Evolutionary conservation across 2,797 vertebrate species (phyloP), one percentile per base, ranked within the genome.

Genomic region (Xenentodon cancila): DNA sequence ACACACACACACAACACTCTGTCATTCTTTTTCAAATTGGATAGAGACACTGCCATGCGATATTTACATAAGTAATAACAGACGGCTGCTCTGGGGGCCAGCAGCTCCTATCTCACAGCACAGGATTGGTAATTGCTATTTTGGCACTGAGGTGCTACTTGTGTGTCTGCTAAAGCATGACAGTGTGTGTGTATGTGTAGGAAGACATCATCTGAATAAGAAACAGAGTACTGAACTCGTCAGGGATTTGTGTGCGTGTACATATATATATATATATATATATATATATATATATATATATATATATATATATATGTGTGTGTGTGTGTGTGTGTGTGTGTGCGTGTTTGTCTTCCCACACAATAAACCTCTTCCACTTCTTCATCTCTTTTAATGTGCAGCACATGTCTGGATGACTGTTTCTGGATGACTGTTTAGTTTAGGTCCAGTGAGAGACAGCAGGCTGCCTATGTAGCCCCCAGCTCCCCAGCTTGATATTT

Each of bases 11-110:
- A 56, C 63, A 25, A 25, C 25, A 25, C n/a, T n/a, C n/a, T 61
- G 79, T 62, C 79, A 75, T 84, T 85, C 76, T 82, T 61, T 73
- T 75, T 66, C 68, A 83, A 83, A 90, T 84, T 87, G 84, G 84
- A 86, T 75, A 74, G 84, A 85, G 86, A 87, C 86, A 80, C 84
- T 75, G 55, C 64, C 71, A 68, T 84, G 75, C 53, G 11, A 89
- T 90, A 88, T 91, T 90, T 89, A 90, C 88, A 89, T 87, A 87
- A 87, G 84, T 90, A 90, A 88, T 87, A 87, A 84, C 81, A 76
- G 80, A 48, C 68, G 59, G 76, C 80, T 83, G 71, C 79, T 91
- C 80, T 56, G 1, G 77, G 73, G 86, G 66, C 71, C 73, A 67
- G 65, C 27, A 51, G 81, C 80, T 82, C 73, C 81, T 77, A 81